Evolutionary conservation across 2,797 vertebrate species (phyloP).

Genomic region (Percopsis omiscomaycus): DNA sequence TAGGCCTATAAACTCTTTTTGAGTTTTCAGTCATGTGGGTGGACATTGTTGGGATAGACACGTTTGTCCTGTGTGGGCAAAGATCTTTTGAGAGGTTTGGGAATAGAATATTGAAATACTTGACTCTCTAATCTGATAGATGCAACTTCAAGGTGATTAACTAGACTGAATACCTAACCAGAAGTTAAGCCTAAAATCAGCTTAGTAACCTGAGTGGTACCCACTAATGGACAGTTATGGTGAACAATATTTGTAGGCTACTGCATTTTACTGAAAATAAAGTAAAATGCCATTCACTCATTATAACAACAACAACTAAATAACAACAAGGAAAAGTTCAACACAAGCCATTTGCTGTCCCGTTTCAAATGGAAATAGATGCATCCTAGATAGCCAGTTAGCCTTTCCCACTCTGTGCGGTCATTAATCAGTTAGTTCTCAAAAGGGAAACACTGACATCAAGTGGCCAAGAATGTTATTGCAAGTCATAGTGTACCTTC

Average conservation of each 20-base stretch:
- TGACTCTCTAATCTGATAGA: background rate
- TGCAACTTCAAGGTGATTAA: background rate
- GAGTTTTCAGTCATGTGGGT: conserved; percentile 1
- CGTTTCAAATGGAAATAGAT: background rate
- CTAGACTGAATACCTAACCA: too few relatives aligned
- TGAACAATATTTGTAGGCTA: background rate
- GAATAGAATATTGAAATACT: background rate
- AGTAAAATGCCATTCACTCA: too few relatives aligned
- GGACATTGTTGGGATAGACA: conserved; percentile 12
- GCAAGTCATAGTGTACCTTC: background rate
- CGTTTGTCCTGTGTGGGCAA: background rate
- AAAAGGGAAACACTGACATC: conserved; percentile 74
- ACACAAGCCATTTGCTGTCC: too few relatives aligned
- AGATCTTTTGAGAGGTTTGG: background rate
- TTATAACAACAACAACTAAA: too few relatives aligned
- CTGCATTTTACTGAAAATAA: too few relatives aligned
- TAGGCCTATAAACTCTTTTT: conserved; percentile 8
- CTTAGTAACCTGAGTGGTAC: background rate
- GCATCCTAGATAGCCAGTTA: background rate
- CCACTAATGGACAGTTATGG: background rate
- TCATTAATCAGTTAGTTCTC: too few relatives aligned
- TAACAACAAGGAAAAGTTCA: too few relatives aligned
- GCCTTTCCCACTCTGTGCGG: conserved; percentile 1
- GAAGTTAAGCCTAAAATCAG: background rate
- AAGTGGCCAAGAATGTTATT: conserved; percentile 48